Conservation (phyloP, 2,888 invertebrate genomes). For the Sphaerophoria taeniata region DNA sequence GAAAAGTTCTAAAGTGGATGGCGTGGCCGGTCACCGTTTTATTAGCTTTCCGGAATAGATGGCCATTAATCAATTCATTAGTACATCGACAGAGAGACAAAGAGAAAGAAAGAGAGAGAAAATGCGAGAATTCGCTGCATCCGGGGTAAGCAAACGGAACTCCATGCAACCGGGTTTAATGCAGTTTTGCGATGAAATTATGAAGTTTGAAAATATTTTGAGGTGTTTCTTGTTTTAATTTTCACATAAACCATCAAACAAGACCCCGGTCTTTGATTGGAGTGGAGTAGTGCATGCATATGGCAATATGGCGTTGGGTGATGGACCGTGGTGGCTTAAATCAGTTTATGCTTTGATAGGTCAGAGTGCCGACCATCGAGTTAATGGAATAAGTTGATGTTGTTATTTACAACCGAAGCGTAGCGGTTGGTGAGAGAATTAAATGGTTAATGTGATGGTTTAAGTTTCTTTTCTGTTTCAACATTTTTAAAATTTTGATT, state of each 20-base stretch:
- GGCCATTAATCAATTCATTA: slow-evolving; percentile 65
- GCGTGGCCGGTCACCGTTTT: slow-evolving; percentile 61
- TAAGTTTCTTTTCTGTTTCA: too few relatives aligned
- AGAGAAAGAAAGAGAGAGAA: too few relatives aligned
- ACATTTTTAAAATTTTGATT: too few relatives aligned
- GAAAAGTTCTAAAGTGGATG: slow-evolving; percentile 43
- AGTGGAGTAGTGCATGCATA: neutral
- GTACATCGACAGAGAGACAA: slow-evolving; percentile 1
- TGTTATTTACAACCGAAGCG: neutral
- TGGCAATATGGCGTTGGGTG: neutral
- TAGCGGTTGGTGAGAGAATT: neutral
- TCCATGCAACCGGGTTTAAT: slow-evolving; percentile 1
- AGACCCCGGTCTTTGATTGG: neutral
- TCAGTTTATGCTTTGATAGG: neutral
- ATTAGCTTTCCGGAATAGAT: slow-evolving; percentile 63
- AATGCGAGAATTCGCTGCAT: too few relatives aligned
- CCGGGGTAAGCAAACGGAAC: neutral
- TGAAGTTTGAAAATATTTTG: slow-evolving; percentile 28
- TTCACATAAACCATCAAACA: neutral
- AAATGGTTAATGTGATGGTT: too few relatives aligned
- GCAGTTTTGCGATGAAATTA: slow-evolving; percentile 28
- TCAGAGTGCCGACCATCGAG: neutral
- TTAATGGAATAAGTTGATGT: slow-evolving; percentile 15
- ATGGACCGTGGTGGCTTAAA: slow-evolving; percentile 6
- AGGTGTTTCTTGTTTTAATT: neutral